These are phyloP conservation scores for Siphonodentalium dalli DNA, from an alignment of 2,888 invertebrate genomes.

Conservation along the genomic window DNA sequence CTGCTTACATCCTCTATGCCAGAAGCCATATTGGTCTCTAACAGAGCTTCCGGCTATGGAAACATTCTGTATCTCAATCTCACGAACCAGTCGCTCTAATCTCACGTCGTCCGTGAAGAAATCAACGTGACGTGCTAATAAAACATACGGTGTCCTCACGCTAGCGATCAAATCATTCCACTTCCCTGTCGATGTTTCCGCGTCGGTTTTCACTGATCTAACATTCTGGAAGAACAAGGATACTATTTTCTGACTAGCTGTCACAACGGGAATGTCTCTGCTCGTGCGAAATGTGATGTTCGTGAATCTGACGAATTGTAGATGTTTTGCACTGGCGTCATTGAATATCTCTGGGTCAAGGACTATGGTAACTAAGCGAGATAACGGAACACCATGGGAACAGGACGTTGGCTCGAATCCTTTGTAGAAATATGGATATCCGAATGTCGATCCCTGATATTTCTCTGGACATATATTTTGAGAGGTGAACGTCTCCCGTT, in stretches of 20 bases:
- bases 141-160: conserved; percentile 45
- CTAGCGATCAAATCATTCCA: conserved; percentile 37
- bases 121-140: conserved; percentile 40
- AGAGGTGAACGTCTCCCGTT: conserved; percentile 1
- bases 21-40: conserved; percentile 43
- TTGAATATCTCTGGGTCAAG: conserved; percentile 2
- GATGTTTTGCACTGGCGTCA: no score
- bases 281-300: not conserved
- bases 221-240: no score
- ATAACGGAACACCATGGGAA: conserved; percentile 7
- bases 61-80: conserved; percentile 37
- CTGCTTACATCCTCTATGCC: conserved; percentile 53
- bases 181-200: conserved; percentile 22
- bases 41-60: conserved; percentile 45
- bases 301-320: no score
- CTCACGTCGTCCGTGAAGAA: conserved; percentile 39
- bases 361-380: conserved; percentile 24
- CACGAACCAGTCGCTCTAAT: conserved; percentile 47
- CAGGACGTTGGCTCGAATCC: conserved; percentile 33
- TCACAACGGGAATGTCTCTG: not conserved
- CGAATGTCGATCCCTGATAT: conserved; percentile 31
- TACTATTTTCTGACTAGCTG: no score
- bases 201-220: not conserved
- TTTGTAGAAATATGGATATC: conserved; percentile 36
- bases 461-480: conserved; percentile 33